A percentile compares a stretch with the other conserved stretches of the same genome.
phyloP scores from a whole-genome alignment of 2,113 vertebrate species.

The Eretmochelys imbricata region DNA sequence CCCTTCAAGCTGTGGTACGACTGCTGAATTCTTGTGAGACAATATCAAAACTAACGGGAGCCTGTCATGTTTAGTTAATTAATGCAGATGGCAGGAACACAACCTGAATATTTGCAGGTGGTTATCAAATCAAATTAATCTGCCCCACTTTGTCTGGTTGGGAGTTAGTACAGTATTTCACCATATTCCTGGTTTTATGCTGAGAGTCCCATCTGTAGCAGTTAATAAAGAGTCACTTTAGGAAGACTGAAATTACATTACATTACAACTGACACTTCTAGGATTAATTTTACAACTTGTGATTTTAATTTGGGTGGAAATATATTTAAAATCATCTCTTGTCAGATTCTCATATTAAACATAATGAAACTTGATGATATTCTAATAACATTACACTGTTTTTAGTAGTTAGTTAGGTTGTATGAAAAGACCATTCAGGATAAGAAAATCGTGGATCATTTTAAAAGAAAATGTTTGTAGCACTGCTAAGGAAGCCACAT shows the following conservation, averaged over 20 bases:
- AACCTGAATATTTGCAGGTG: background rate
- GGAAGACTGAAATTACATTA: slow-evolving; percentile 69
- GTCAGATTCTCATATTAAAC: slow-evolving; percentile 76
- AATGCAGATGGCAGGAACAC: background rate
- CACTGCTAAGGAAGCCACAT: background rate
- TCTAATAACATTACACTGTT: slow-evolving; percentile 75
- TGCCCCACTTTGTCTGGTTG: background rate
- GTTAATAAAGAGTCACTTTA: slow-evolving; percentile 60
- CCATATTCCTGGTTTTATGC: background rate
- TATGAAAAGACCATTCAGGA: slow-evolving; percentile 62
- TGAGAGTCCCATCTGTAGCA: background rate
- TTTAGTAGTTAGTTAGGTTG: slow-evolving; percentile 59
- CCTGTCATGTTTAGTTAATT: slow-evolving; percentile 6
- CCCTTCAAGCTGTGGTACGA: background rate
- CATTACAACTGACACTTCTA: slow-evolving; percentile 67
- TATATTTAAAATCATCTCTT: slow-evolving; percentile 73
- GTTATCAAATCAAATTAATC: background rate
- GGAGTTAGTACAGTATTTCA: slow-evolving; percentile 14
- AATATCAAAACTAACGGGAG: fast-evolving
- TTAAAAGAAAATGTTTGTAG: slow-evolving; percentile 63
- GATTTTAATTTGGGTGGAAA: slow-evolving; percentile 78
- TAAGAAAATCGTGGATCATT: slow-evolving; percentile 59
- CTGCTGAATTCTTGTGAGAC: background rate
- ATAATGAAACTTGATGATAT: slow-evolving; percentile 75
- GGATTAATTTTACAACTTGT: slow-evolving; percentile 76